Conservation (phyloP, 2,797 vertebrate species). For the Diglossa cyanea region DNA sequence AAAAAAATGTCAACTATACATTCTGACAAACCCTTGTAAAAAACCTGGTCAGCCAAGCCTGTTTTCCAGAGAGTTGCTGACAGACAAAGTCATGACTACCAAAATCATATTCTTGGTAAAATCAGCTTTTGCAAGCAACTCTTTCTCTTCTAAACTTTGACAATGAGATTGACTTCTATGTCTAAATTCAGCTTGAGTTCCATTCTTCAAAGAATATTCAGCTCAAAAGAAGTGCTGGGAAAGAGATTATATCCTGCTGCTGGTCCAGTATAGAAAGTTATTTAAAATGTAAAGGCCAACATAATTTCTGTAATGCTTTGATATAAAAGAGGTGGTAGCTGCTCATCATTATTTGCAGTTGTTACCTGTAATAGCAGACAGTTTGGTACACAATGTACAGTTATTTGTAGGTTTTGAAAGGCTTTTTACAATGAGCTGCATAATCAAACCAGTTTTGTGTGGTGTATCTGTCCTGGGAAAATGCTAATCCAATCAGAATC, state of each 20-base stretch:
- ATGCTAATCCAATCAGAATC: neutral
- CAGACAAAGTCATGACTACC: neutral
- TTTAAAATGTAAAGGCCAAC: neutral
- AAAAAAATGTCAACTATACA: neutral
- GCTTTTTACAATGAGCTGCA: neutral
- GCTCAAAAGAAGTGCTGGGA: neutral
- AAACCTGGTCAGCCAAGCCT: neutral
- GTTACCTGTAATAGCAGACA: neutral
- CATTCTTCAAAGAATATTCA: neutral
- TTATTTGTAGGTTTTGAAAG: neutral
- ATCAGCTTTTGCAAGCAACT: neutral
- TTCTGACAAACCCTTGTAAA: neutral
- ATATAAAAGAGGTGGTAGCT: neutral
- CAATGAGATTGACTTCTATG: neutral
- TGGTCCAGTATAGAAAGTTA: neutral
- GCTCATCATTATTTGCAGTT: neutral
- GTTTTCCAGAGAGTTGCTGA: neutral
- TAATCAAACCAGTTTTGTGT: neutral
- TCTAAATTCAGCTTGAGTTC: neutral
- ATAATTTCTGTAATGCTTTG: neutral
- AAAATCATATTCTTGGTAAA: neutral
- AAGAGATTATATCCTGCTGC: neutral
- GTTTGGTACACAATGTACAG: neutral
- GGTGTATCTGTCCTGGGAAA: neutral
- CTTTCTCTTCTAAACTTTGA: neutral